phyloP scores from a whole-genome alignment of 2,113 vertebrate genomes.

The Noctilio leporinus region DNA sequence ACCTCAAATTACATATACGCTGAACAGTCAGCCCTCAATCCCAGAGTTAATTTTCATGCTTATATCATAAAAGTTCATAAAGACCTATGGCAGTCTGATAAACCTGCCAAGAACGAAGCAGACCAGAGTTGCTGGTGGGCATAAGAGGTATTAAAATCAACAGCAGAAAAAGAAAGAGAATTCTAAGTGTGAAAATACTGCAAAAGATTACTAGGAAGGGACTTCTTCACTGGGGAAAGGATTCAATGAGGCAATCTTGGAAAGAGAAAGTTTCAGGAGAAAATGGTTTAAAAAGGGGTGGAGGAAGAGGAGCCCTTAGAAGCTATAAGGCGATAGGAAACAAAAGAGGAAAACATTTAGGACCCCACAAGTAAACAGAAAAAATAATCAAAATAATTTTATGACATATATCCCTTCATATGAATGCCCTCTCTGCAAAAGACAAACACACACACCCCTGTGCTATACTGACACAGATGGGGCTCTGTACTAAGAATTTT shows the following conservation, averaged over 20 bases:
- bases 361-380: not conserved
- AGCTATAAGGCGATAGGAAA: not conserved
- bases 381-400: not conserved
- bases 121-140: not conserved
- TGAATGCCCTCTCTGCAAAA: not conserved
- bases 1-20: not conserved
- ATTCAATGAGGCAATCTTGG: not conserved
- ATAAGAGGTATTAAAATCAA: not conserved
- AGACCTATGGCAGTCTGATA: not conserved
- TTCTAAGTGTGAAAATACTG: not conserved
- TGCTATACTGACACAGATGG: not conserved
- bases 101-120: not conserved
- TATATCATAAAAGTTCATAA: not conserved
- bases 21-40: not conserved
- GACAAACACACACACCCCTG: not conserved
- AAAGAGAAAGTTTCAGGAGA: not conserved
- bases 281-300: not conserved
- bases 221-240: not conserved
- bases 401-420: not conserved
- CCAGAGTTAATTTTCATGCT: not conserved
- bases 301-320: not conserved
- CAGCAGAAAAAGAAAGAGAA: not conserved
- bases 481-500: not conserved
- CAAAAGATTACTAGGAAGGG: not conserved
- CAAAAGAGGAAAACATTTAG: not conserved